Conservation (phyloP, 1,140 invertebrate species). For the Elymnias hypermnestra region DNA sequence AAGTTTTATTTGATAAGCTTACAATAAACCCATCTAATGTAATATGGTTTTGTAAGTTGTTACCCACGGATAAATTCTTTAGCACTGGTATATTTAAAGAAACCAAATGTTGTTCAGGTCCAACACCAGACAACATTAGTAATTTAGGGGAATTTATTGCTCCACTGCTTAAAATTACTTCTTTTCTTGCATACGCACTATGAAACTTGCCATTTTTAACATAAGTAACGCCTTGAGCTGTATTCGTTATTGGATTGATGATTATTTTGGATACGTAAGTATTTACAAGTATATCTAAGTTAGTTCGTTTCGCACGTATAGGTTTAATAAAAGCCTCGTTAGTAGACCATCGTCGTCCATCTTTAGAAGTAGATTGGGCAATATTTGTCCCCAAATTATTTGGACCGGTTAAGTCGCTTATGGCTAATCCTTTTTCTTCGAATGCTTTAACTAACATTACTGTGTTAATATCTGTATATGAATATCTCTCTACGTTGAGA, state of each 20-base stretch:
- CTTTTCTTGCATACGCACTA: slow-evolving; percentile 77
- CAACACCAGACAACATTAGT: slow-evolving; percentile 86
- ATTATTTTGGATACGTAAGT: slow-evolving; percentile 83
- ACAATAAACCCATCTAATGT: slow-evolving; percentile 77
- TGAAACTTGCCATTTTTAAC: slow-evolving; percentile 76
- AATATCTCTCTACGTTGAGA: slow-evolving; percentile 78
- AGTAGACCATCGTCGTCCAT: slow-evolving; percentile 82
- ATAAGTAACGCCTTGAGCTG: slow-evolving; percentile 83
- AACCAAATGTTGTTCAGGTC: slow-evolving; percentile 78
- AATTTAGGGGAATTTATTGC: slow-evolving; percentile 85
- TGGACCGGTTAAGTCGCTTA: slow-evolving; percentile 77
- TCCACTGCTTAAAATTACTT: slow-evolving; percentile 85
- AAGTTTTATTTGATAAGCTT: slow-evolving; percentile 72
- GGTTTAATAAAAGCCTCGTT: slow-evolving; percentile 85
- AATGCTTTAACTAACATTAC: slow-evolving; percentile 77
- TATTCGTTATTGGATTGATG: slow-evolving; percentile 82
- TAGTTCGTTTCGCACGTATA: slow-evolving; percentile 80
- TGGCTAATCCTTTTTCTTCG: slow-evolving; percentile 76
- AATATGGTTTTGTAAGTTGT: slow-evolving; percentile 89
- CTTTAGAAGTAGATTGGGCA: slow-evolving; percentile 76
- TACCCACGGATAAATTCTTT: slow-evolving; percentile 81
- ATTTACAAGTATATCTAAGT: slow-evolving; percentile 83
- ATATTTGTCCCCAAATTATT: slow-evolving; percentile 78
- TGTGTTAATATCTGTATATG: slow-evolving; percentile 77
- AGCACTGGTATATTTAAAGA: slow-evolving; percentile 78